Conservation (phyloP, 2,888 invertebrate species). For the Drosophila putrida region DNA sequence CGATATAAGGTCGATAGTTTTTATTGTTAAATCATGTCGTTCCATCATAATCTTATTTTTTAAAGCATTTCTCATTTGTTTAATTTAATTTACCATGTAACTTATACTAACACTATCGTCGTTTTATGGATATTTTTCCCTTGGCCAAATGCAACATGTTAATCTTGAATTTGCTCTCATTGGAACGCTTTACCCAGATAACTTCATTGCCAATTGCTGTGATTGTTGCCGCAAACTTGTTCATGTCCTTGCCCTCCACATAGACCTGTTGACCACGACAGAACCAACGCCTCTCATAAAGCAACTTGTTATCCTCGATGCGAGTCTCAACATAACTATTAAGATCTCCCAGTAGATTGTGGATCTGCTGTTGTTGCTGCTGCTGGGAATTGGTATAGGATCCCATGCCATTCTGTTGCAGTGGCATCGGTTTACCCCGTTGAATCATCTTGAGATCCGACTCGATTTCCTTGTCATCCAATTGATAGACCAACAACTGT, state of each 20-base stretch:
- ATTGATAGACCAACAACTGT: constrained; percentile 93
- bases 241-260: constrained; percentile 94
- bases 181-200: constrained; percentile 95
- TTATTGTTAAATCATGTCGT: constrained; percentile 27
- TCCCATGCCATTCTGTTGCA: constrained; percentile 85
- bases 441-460: constrained; percentile 93
- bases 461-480: constrained; percentile 96
- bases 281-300: constrained; percentile 97
- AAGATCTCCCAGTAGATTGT: constrained; percentile 80
- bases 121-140: constrained; percentile 94
- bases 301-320: constrained; percentile 97
- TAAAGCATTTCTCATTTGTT: too few species aligned
- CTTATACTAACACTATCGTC: constrained; percentile 86
- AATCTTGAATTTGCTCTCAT: constrained; percentile 92
- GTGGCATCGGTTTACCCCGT: constrained; percentile 87
- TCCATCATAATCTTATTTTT: too few species aligned
- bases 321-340: constrained; percentile 90
- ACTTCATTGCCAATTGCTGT: constrained; percentile 96
- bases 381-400: constrained; percentile 70
- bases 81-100: too few species aligned
- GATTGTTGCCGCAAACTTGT: constrained; percentile 95
- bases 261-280: constrained; percentile 97
- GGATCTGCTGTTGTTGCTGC: constrained; percentile 44
- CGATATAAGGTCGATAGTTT: constrained; percentile 38
- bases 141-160: constrained; percentile 93